Base-by-base conservation (phyloP, 1,140 invertebrate species). In the Drosophila sturtevanti region DNA sequence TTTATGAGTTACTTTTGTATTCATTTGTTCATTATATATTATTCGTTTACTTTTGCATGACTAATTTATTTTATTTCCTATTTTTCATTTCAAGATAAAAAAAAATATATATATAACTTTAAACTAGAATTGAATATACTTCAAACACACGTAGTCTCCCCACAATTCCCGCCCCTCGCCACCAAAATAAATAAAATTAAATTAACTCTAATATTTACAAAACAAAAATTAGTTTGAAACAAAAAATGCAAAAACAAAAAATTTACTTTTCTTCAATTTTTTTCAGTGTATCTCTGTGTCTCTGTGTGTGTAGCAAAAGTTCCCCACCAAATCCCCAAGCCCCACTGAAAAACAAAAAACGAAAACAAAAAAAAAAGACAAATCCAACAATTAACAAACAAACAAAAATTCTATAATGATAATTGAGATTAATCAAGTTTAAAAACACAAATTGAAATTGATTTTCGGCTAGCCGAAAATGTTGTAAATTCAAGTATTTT, bases 231-330 rank as follows among this genome's bases (percentile, higher is more conserved):
- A 18, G 7, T 41, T 55, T 22, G 4, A 55, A 27, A 24, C 21
- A 5, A 41, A 48, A 24, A 41, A 38, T 51, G 12, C 37, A 63
- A 56, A 24, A 73, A 73, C 55, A 59, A 63, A 44, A 14, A 72
- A 70, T 52, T 68, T 86, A 77, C 9, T 52, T 87, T 87, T 87
- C 84, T 87, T 80, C 84, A 48, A 82, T 89, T 87, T 85, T 77
- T 87, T 87, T 72, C 84, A 87, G 84, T 87, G 84, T 89, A 79
- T 87, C 84, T 89, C 84, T 86, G 81, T 85, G 77, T 85, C 81
- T 82, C 79, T 84, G 77, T 86, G 73, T 77, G 82, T 87, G 79
- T 87, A 87, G 84, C 84, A 82, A 89, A 80, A 55, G 35, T 64
- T 59, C 68, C 76, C 59, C 61, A 60, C 63, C 21, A 37, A 64